Evolutionary conservation across 2,888 invertebrate species (phyloP), one percentile per base, ranked within the genome.

Genomic region (Priocnemis perturbator): DNA sequence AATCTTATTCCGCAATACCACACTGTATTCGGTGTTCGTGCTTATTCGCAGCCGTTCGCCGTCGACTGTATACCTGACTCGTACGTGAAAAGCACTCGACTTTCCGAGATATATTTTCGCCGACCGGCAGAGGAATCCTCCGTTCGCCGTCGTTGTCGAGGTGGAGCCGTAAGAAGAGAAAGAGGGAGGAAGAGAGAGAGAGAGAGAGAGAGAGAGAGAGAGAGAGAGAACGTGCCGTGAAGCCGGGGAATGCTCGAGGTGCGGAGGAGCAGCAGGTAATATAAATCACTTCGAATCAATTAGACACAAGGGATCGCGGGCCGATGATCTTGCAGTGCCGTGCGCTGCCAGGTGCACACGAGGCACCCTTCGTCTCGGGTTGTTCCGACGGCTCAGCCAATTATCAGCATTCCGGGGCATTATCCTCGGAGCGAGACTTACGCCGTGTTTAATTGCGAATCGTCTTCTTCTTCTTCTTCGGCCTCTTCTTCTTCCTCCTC

Each of bases 211-310:
- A 64, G 60, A 59, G 30, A 15, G 60, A 52, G 58, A 17, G 45
- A 30, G 20, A 21, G 23, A 21, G 64, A 66, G 69, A 58, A 76
- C 60, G 55, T 64, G 67, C 58, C 23, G 64, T 61, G 67, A 73
- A 65, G 47, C 57, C 60, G 63, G 67, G 60, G 71, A 71, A 76
- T 75, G 75, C 67, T 72, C 71, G 71, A 78, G 79, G 77, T 75
- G 69, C 67, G 69, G 81, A 76, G 75, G 76, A 78, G 74, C 77
- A 65, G 69, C 78, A 64, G 77, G 67, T 68, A 81, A 81, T 84
- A 86, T 86, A 87, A 87, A 87, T 87, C 87, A 86, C 85, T 77
- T 77, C 69, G 81, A 86, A 87, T 87, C 86, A 86, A 87, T 87
- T 86, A 86, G 84, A 87, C 85, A 86, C 84, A 83, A 84, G 84